Evolutionary conservation across 2,797 vertebrate species (phyloP).

Genomic region (Tangara arthus): DNA sequence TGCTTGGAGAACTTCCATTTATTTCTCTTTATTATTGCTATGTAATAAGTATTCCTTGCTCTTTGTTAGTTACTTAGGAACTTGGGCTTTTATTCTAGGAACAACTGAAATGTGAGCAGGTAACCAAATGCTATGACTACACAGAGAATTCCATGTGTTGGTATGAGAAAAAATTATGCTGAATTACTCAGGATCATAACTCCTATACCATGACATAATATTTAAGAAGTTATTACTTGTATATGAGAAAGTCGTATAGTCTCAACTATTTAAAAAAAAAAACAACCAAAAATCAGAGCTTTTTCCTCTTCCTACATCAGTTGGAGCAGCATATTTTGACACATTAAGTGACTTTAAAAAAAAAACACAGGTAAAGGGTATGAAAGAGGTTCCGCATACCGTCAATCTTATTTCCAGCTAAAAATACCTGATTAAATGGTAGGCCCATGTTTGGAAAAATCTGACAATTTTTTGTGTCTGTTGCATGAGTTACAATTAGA

Average conservation of each 20-base stretch:
- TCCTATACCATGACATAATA: not conserved
- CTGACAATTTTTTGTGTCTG: not conserved
- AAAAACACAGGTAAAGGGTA: not conserved
- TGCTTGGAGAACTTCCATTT: not conserved
- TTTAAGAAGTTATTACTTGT: not conserved
- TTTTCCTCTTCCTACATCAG: not conserved
- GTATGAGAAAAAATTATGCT: not conserved
- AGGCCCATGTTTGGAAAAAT: not conserved
- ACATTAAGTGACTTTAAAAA: not conserved
- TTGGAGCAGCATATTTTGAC: not conserved
- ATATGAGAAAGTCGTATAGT: not conserved
- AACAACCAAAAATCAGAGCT: accelerated
- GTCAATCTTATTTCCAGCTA: not conserved
- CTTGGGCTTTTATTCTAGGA: not conserved
- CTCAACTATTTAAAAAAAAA: not conserved
- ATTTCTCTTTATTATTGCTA: not conserved
- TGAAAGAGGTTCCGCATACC: not conserved
- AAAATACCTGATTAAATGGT: not conserved
- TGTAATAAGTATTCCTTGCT: not conserved
- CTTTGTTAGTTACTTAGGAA: not conserved
- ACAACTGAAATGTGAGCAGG: not conserved
- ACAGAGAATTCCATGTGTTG: not conserved
- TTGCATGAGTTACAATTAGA: not conserved
- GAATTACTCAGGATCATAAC: not conserved
- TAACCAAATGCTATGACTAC: not conserved